A percentile compares a stretch with the other conserved stretches of the same genome.
Evolutionary conservation across 2,888 invertebrate genomes (phyloP).

Genomic region (Pemphredon lugubris): DNA sequence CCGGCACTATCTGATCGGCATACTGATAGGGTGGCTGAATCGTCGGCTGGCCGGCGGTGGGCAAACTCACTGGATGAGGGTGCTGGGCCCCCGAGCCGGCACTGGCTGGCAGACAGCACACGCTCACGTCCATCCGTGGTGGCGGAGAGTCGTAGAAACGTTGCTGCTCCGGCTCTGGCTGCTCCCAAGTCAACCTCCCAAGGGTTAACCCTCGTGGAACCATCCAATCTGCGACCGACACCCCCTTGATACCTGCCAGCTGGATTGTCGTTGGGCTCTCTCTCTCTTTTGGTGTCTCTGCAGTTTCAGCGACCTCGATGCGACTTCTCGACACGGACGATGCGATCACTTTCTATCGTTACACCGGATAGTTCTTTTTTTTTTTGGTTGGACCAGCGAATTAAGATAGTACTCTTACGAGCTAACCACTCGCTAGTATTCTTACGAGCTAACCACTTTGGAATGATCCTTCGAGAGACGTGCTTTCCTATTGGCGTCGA

Average conservation of each 20-base stretch:
- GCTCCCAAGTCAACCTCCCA: conserved; percentile 75
- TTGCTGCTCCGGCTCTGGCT: conserved; percentile 72
- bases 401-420: no score
- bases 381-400: no score
- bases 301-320: no score
- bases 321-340: no score
- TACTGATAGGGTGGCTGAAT: conserved; percentile 76
- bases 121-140: conserved; percentile 80
- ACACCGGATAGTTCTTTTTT: no score
- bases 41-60: conserved; percentile 71
- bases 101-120: conserved; percentile 78
- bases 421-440: no score
- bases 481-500: no score
- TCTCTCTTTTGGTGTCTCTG: no score
- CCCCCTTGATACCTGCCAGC: conserved; percentile 20
- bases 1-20: conserved; percentile 80
- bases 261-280: background rate
- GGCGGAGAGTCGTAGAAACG: conserved; percentile 79
- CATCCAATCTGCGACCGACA: conserved; percentile 73
- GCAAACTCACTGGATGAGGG: conserved; percentile 70
- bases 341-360: no score
- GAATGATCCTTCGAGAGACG: no score
- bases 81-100: conserved; percentile 79
- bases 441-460: no score
- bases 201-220: conserved; percentile 76